phyloP scores from a whole-genome alignment of 2,797 vertebrate genomes.

The Myotis planiceps region DNA sequence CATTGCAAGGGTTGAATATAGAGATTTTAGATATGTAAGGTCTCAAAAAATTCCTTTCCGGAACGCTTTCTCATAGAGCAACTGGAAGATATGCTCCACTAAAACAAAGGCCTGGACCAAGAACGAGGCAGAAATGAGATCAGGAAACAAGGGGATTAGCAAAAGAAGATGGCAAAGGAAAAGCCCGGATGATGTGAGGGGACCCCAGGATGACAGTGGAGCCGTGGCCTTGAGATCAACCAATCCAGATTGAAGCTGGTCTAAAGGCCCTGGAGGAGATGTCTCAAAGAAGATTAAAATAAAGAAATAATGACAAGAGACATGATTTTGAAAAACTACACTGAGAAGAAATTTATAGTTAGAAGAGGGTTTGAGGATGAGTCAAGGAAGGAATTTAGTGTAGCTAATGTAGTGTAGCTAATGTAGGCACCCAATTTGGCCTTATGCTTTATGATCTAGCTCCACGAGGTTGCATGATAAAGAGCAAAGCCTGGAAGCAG shows the following conservation, averaged over 20 bases:
- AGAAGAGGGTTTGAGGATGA: neutral
- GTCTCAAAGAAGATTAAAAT: neutral
- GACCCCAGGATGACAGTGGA: neutral
- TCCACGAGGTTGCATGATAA: neutral
- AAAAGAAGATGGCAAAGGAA: neutral
- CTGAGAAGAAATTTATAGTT: neutral
- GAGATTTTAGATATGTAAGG: neutral
- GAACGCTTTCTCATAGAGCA: neutral
- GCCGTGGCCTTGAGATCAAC: neutral
- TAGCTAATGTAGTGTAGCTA: neutral
- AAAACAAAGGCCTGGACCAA: neutral
- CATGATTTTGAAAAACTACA: neutral
- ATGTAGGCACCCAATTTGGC: neutral
- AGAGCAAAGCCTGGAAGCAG: neutral
- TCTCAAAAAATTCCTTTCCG: neutral
- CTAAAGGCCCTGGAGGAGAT: neutral
- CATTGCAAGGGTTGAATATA: neutral
- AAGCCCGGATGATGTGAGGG: neutral
- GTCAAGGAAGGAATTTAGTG: neutral
- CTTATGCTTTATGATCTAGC: neutral
- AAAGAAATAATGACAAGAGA: neutral
- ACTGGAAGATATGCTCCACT: neutral
- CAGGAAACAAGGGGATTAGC: neutral
- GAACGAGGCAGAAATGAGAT: neutral
- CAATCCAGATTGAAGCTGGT: neutral